Evolutionary conservation across 2,797 vertebrate genomes (phyloP).

Genomic region (Luscinia megarhynchos): DNA sequence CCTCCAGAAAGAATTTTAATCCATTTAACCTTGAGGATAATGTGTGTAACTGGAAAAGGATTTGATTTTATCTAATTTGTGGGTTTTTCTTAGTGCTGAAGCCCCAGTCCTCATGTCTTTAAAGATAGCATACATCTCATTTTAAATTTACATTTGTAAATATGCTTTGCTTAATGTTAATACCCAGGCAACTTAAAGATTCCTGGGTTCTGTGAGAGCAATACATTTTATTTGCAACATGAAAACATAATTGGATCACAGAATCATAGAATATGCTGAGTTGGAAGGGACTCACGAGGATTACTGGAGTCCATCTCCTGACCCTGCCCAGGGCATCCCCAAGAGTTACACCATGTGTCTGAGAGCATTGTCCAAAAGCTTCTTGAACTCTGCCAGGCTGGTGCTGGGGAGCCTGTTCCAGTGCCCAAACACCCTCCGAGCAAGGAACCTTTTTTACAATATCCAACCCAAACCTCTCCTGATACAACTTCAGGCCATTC

Average conservation of each 20-base stretch:
- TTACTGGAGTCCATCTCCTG: not conserved
- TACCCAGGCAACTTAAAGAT: not conserved
- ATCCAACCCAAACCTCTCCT: not conserved
- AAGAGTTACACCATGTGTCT: not conserved
- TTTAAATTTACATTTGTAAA: not conserved
- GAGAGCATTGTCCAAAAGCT: fast-evolving
- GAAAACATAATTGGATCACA: not conserved
- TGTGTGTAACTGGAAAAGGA: not conserved
- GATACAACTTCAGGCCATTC: not conserved
- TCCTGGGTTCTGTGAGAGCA: not conserved
- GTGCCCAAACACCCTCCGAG: fast-evolving
- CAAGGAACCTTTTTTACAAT: not conserved
- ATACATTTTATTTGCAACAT: not conserved
- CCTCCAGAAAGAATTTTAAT: not conserved
- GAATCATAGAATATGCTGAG: not conserved
- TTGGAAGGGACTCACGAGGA: not conserved
- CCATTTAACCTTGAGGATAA: slow-evolving; percentile 19
- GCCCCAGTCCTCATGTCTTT: not conserved
- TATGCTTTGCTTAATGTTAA: not conserved
- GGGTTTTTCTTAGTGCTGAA: not conserved
- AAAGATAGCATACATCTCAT: not conserved
- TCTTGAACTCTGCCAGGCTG: not conserved
- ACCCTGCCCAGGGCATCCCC: too few species aligned
- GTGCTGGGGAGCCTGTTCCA: not conserved
- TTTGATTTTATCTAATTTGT: not conserved